A percentile compares a stretch with the other conserved stretches of the same genome.
phyloP scores from a whole-genome alignment of 2,113 vertebrate species.

The Brachyhypopomus gauderio region DNA sequence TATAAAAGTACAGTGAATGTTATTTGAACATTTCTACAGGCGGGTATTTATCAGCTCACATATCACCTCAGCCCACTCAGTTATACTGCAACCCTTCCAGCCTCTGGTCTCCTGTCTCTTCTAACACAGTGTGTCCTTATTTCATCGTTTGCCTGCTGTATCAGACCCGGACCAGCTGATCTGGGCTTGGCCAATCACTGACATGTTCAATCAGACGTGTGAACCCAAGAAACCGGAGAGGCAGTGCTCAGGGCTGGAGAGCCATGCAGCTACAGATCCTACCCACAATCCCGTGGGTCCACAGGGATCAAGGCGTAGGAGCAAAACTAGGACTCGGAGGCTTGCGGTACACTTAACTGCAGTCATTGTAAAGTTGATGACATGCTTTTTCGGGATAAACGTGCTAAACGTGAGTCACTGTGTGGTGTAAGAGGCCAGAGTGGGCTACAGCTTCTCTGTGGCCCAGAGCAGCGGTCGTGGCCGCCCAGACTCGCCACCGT shows the following conservation, averaged over 20 bases:
- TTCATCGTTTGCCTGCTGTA: not conserved
- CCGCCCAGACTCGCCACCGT: slow-evolving; percentile 1
- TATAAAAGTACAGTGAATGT: slow-evolving; percentile 19
- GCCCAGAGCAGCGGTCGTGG: too few species aligned
- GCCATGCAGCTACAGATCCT: too few species aligned
- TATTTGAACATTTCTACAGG: slow-evolving; percentile 1
- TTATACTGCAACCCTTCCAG: not conserved
- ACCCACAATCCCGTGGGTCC: too few species aligned
- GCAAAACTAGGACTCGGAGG: too few species aligned
- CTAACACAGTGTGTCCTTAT: not conserved
- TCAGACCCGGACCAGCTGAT: not conserved
- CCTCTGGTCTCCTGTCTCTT: not conserved
- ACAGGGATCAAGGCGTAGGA: too few species aligned
- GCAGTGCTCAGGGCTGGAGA: too few species aligned
- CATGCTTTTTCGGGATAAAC: not conserved
- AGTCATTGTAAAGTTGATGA: too few species aligned
- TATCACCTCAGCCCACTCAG: not conserved
- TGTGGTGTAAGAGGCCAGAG: slow-evolving; percentile 8
- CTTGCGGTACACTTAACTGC: too few species aligned
- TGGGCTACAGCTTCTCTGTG: slow-evolving; percentile 19
- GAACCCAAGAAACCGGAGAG: too few species aligned
- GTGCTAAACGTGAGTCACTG: not conserved
- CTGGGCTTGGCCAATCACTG: too few species aligned
- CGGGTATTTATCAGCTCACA: not conserved
- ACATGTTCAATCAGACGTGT: too few species aligned